These are phyloP conservation scores for Bungarus multicinctus DNA, from an alignment of 2,113 vertebrate species.

Conservation along the genomic window DNA sequence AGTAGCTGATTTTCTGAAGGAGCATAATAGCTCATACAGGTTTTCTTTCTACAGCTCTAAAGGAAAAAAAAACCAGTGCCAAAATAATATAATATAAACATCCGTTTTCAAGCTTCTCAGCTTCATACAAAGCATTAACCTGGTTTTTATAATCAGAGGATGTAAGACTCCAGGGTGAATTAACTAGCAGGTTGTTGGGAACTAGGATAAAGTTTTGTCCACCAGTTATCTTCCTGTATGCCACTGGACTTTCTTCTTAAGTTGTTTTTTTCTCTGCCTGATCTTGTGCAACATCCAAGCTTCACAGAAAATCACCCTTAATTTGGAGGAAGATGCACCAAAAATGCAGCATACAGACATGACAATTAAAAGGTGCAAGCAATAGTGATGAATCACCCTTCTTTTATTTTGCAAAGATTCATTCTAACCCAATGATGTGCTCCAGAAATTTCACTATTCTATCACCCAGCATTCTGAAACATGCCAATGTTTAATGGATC, in stretches of 20 bases:
- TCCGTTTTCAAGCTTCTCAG: not conserved
- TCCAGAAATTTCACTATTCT: not conserved
- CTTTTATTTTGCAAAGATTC: not conserved
- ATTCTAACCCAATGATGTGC: not conserved
- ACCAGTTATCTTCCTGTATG: not conserved
- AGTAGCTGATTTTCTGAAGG: not conserved
- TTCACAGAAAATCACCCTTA: not conserved
- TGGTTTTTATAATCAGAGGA: not conserved
- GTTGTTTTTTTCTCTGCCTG: not conserved
- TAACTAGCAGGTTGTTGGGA: not conserved
- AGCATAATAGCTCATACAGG: not conserved
- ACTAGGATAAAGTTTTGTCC: not conserved
- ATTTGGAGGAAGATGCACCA: not conserved
- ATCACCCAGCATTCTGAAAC: not conserved
- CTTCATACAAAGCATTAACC: not conserved
- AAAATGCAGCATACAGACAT: not conserved
- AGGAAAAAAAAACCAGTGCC: not conserved
- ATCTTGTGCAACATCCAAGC: not conserved
- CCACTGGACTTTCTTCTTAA: not conserved
- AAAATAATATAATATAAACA: not conserved
- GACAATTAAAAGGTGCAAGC: not conserved
- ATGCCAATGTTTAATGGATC: not conserved
- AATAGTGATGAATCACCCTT: not conserved
- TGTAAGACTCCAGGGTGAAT: not conserved
- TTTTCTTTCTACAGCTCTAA: not conserved